Base-by-base conservation (phyloP, 2,888 invertebrate genomes). In the Drosophila cyrtoloma region DNA sequence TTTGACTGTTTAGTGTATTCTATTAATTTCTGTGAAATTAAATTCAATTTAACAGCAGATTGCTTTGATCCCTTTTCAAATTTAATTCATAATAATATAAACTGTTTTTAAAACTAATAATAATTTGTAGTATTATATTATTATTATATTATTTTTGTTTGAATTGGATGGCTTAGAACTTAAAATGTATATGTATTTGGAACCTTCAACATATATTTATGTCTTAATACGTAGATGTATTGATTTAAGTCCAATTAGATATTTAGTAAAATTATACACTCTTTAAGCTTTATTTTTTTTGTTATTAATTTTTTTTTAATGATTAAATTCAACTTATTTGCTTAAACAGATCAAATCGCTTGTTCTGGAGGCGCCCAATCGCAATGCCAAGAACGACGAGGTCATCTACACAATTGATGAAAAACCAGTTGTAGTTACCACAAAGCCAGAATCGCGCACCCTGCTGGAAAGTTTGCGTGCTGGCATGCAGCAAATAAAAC, bases 401-500 rank as follows among this genome's bases (percentile, higher is more conserved):
- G 79, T 53, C 22, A 78, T 91, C 52, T 90, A 81, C 55, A 91
- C 86, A 14, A 83, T 91, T 5, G 91, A 91, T 51, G 79, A 77
- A 67, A 89, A 88, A n/a, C 19, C 71, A 10, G 26, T 4, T 4
- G 33, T 2, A 5, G 6, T 56, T 28, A 30, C 35, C 55, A 26
- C 39, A 7, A 33, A 65, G 22, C 67, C 35, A 2, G 26, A 61
- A 2, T 77, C 82, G 5, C 84, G 90, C 14, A 84, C 78, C 12
- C 69, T 90, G 19, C 26, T 76, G 1, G 79, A 91, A 59, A 89
- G 91, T 22, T 60, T 96, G 26, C 94, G 94, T 10, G 94, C 95
- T 3, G 96, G 96, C 0, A 94, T 94, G 71, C 91, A 94, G 0
- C 96, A 97, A 92, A 93, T 96, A 72, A 94, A 94, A 44, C 96